A percentile compares a stretch with the other conserved stretches of the same genome.
Conservation (phyloP, 2,888 invertebrate genomes). For the Phengaris arion region DNA sequence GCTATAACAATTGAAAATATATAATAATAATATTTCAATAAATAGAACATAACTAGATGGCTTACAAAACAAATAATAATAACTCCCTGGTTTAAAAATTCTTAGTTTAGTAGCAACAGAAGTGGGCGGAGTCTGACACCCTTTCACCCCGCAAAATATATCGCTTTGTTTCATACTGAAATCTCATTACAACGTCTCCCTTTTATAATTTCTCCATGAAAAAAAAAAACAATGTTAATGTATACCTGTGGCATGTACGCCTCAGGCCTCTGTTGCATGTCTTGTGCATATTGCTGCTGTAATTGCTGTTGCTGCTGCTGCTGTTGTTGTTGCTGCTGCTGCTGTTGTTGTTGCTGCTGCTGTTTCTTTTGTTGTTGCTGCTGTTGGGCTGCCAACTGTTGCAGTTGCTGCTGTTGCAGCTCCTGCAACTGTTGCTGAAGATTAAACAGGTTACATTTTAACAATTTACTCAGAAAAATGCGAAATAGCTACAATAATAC, state of each 20-base stretch:
- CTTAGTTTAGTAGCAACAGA: no score
- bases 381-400: conserved; percentile 56
- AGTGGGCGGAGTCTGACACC: no score
- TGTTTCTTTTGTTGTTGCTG: conserved; percentile 52
- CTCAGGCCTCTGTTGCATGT: conserved; percentile 59
- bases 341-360: conserved; percentile 54
- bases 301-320: conserved; percentile 55
- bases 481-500: not conserved
- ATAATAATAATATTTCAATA: no score
- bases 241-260: conserved; percentile 54
- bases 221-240: not conserved
- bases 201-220: no score
- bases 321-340: conserved; percentile 52
- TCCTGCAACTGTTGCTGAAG: conserved; percentile 51
- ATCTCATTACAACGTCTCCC: no score
- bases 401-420: conserved; percentile 57
- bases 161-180: no score
- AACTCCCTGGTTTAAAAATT: no score
- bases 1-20: no score
- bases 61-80: no score
- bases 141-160: no score
- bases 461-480: conserved; percentile 27
- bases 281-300: conserved; percentile 55
- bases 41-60: no score
- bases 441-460: conserved; percentile 40